Conservation (phyloP, 2,113 vertebrate genomes). For the Apistogramma diplotaenia region DNA sequence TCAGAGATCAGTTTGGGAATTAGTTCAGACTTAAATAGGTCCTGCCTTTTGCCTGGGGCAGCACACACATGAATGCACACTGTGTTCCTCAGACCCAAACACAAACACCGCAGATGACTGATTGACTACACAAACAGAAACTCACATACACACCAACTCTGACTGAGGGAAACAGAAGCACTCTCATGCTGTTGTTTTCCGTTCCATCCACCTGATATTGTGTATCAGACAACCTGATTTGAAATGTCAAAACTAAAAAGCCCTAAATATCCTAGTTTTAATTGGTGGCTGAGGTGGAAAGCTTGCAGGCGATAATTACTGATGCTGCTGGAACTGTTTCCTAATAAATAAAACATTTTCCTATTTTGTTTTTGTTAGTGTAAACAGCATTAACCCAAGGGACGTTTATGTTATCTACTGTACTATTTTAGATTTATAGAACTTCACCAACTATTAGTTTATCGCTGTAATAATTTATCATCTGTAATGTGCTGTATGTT, state of each 20-base stretch:
- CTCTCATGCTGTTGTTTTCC: neutral
- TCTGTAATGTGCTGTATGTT: too few species aligned
- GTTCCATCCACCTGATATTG: neutral
- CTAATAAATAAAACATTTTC: neutral
- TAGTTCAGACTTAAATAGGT: conserved; percentile 33
- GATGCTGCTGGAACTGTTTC: neutral
- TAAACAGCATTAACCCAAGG: neutral
- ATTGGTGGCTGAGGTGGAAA: neutral
- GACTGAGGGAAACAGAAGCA: neutral
- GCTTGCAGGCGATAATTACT: neutral
- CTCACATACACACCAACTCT: neutral
- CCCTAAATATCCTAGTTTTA: neutral
- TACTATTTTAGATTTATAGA: too few species aligned
- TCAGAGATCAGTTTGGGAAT: conserved; percentile 37
- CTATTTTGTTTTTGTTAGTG: neutral
- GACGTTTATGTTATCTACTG: too few species aligned
- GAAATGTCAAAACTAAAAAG: neutral
- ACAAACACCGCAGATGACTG: neutral
- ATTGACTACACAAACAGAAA: neutral
- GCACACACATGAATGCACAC: neutral
- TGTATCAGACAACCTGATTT: neutral
- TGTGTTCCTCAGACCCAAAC: neutral
- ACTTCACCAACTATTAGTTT: too few species aligned
- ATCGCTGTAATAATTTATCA: too few species aligned
- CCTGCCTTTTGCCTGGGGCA: neutral